A percentile compares a stretch with the other conserved stretches of the same genome.
phyloP scores from a whole-genome alignment of 2,113 vertebrate species.

The Zapus hudsonius region DNA sequence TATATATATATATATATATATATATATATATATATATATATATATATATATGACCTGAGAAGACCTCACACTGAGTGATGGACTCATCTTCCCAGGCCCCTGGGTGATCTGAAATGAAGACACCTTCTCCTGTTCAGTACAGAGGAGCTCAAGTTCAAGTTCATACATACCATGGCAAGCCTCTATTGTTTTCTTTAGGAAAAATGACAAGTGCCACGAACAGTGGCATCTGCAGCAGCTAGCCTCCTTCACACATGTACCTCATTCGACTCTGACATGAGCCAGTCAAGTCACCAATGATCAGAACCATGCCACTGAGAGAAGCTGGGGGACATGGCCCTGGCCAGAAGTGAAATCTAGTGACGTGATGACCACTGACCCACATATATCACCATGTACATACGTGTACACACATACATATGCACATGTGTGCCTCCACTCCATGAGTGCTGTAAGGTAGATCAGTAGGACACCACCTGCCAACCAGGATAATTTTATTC shows the following conservation, averaged over 20 bases:
- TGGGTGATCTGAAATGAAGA: background rate
- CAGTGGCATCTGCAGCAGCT: background rate
- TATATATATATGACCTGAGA: background rate
- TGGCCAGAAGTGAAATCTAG: background rate
- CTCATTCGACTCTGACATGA: background rate
- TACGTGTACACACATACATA: background rate
- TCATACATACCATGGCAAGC: background rate
- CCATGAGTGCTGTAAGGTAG: background rate
- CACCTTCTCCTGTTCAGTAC: background rate
- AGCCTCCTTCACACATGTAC: background rate
- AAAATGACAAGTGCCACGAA: background rate
- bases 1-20: too few species aligned
- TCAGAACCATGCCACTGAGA: background rate
- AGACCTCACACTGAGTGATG: background rate
- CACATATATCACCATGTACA: background rate
- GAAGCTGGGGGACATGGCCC: background rate
- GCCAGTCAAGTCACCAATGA: fast-evolving
- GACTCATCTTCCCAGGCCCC: background rate
- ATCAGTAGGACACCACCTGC: background rate
- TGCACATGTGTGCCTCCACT: background rate
- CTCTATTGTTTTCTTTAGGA: background rate
- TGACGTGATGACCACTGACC: background rate
- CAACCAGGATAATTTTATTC: background rate
- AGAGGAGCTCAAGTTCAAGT: constrained; percentile 18
- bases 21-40: too few species aligned